A percentile compares a stretch with the other conserved stretches of the same genome.
These are phyloP conservation scores for Centropus bengalensis DNA, from an alignment of 2,113 vertebrate genomes.

Conservation along the genomic window DNA sequence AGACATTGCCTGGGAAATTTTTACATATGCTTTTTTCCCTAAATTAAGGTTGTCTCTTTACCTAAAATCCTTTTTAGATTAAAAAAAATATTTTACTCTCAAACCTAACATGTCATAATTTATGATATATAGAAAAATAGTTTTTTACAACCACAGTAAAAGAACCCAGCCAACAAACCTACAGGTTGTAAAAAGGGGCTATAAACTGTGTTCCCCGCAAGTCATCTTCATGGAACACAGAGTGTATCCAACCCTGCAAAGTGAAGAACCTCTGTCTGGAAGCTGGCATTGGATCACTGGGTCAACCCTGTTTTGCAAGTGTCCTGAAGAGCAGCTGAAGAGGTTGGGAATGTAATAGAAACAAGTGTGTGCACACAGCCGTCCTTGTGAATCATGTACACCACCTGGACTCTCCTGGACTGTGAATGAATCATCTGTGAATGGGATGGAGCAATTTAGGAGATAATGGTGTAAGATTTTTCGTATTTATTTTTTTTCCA, in stretches of 20 bases:
- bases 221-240: neutral
- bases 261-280: neutral
- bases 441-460: neutral
- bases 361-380: neutral
- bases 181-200: neutral
- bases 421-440: neutral
- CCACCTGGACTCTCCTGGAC: neutral
- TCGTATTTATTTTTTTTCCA: neutral
- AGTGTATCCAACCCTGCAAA: neutral
- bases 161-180: neutral
- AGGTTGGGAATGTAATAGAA: neutral
- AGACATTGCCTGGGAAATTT: neutral
- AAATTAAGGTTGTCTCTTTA: neutral
- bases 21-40: neutral
- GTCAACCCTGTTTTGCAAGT: neutral
- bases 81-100: neutral
- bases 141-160: neutral
- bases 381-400: fast-evolving
- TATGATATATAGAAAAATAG: neutral
- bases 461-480: neutral
- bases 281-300: neutral
- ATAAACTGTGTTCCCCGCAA: neutral
- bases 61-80: neutral
- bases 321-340: neutral
- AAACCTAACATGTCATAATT: neutral